Percentiles rank a stretch among this genome's conserved stretches.
These are phyloP conservation scores for Microcebus murinus DNA, from an alignment of 2,113 vertebrate genomes.

Conservation along the genomic window DNA sequence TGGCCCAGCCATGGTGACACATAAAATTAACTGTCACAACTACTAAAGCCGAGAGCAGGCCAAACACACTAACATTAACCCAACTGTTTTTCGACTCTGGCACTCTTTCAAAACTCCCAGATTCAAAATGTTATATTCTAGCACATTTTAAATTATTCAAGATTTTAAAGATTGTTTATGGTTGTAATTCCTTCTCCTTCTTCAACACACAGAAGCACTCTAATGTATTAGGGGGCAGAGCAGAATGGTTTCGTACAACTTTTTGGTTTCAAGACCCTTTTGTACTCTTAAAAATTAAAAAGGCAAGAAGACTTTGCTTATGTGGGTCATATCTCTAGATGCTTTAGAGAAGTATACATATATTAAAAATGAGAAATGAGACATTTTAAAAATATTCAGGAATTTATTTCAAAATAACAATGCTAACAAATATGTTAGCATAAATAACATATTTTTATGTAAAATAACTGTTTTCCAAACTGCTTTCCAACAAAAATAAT, in stretches of 20 bases:
- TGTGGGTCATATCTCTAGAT: background rate
- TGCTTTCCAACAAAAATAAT: conserved; percentile 21
- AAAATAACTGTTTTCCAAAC: conserved; percentile 30
- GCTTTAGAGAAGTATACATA: background rate
- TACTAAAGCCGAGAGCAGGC: background rate
- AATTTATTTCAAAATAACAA: conserved; percentile 47
- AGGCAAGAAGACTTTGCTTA: background rate
- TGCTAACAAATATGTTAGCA: background rate
- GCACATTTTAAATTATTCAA: background rate
- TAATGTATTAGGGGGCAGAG: background rate
- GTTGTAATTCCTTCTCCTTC: conserved; percentile 15
- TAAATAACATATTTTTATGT: conserved; percentile 34
- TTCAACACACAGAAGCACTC: background rate
- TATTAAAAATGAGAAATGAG: conserved; percentile 29
- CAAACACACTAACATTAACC: background rate
- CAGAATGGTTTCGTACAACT: background rate
- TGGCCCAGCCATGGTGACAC: background rate
- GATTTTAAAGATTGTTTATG: background rate
- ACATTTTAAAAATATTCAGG: background rate
- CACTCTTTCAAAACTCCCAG: background rate
- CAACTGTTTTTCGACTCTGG: background rate
- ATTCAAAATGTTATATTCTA: background rate
- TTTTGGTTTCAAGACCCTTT: background rate
- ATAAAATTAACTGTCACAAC: background rate
- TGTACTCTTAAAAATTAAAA: background rate